Evolutionary conservation across 2,888 invertebrate genomes (phyloP).

Genomic region (Aphrophora alni): DNA sequence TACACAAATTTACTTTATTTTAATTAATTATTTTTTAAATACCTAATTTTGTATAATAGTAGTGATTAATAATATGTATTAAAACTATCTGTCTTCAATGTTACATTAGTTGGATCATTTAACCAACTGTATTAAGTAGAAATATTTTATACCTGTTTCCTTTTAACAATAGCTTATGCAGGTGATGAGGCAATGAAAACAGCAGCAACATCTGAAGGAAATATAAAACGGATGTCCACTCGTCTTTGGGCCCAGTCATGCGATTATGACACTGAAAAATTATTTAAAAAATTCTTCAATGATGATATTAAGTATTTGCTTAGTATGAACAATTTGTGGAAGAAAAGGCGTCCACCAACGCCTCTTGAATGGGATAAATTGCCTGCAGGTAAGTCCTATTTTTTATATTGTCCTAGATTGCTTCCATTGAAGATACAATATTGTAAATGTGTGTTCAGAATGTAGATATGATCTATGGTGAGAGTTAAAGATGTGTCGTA

Average conservation of each 20-base stretch:
- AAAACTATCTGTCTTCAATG: too few species aligned
- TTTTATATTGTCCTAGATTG: too few species aligned
- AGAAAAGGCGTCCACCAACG: constrained; percentile 82
- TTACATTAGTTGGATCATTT: too few species aligned
- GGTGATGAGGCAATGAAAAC: constrained; percentile 65
- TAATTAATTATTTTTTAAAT: too few species aligned
- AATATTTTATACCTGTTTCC: background rate
- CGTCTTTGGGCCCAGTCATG: constrained; percentile 86
- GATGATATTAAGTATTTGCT: constrained; percentile 95
- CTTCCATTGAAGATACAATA: too few species aligned
- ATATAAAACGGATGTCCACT: constrained; percentile 70
- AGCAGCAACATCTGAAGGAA: constrained; percentile 62
- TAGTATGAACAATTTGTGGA: constrained; percentile 96
- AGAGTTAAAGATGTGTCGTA: too few species aligned
- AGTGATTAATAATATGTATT: too few species aligned
- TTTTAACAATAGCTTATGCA: constrained; percentile 57
- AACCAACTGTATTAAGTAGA: too few species aligned
- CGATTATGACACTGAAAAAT: constrained; percentile 80
- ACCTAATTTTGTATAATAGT: too few species aligned
- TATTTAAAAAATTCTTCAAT: constrained; percentile 92
- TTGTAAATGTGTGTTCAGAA: too few species aligned
- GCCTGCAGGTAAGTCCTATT: constrained; percentile 39
- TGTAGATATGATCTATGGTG: too few species aligned
- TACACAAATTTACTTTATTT: too few species aligned
- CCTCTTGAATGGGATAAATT: constrained; percentile 63